Conservation (phyloP, 2,888 invertebrate genomes). For the Noctua comes region DNA sequence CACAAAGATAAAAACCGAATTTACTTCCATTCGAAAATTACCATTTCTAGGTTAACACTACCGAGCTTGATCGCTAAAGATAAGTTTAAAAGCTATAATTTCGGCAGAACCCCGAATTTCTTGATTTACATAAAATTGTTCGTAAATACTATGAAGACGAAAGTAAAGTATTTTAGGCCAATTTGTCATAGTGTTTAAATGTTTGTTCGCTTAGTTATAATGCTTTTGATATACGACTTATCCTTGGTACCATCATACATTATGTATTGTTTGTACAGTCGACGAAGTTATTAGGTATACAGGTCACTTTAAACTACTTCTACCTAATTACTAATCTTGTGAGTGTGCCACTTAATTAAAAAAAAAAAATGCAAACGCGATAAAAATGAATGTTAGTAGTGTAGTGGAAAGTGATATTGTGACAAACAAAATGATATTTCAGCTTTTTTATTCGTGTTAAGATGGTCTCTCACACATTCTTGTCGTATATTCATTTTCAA, state of each 20-base stretch:
- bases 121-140: constrained; percentile 46
- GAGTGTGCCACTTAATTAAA: too few relatives aligned
- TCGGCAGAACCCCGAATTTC: neutral
- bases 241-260: neutral
- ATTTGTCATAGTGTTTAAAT: constrained; percentile 27
- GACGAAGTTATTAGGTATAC: neutral
- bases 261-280: neutral
- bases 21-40: neutral
- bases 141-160: constrained; percentile 3
- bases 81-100: constrained; percentile 17
- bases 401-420: too few relatives aligned
- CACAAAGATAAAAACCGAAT: neutral
- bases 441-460: too few relatives aligned
- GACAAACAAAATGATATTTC: too few relatives aligned
- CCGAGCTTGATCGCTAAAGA: constrained; percentile 28
- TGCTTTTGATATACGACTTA: neutral
- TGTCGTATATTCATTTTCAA: too few relatives aligned
- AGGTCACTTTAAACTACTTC: neutral
- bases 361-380: too few relatives aligned
- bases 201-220: constrained; percentile 7
- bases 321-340: neutral
- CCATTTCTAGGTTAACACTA: neutral
- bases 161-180: constrained; percentile 6
- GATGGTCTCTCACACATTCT: too few relatives aligned
- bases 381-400: too few relatives aligned